Conservation (phyloP, 1,140 invertebrate genomes). For the Oppia nitens region DNA sequence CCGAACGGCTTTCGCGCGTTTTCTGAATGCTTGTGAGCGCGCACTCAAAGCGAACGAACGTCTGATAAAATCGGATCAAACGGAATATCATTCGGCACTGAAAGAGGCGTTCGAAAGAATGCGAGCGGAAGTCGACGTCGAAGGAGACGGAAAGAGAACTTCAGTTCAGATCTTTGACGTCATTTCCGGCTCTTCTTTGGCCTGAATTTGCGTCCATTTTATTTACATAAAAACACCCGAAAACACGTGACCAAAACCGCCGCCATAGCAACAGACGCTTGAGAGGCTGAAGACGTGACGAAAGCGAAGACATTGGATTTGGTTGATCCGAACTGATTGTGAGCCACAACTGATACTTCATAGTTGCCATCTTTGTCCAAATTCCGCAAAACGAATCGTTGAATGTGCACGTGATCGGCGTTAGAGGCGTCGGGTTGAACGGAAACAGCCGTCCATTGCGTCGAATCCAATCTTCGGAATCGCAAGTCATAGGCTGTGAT, state of each 20-base stretch:
- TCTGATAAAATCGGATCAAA: constrained; percentile 63
- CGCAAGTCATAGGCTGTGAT: not conserved
- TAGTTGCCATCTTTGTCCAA: not conserved
- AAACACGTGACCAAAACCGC: no score
- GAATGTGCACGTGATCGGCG: not conserved
- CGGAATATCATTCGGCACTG: constrained; percentile 70
- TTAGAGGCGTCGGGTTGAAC: not conserved
- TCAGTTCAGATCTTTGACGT: constrained; percentile 9
- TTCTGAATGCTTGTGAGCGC: constrained; percentile 65
- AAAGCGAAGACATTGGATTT: not conserved
- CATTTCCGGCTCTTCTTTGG: constrained; percentile 9
- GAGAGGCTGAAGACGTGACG: constrained; percentile 21
- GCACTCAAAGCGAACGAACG: constrained; percentile 70
- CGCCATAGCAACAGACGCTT: no score
- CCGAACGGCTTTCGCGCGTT: constrained; percentile 27
- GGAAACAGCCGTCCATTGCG: not conserved
- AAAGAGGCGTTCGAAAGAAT: constrained; percentile 69
- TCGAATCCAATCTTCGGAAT: not conserved
- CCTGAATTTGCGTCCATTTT: no score
- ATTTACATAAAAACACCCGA: no score
- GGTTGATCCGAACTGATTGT: not conserved
- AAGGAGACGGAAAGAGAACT: constrained; percentile 20
- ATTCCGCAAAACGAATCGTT: not conserved
- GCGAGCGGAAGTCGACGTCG: constrained; percentile 47
- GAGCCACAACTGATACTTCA: not conserved